Evolutionary conservation across 2,888 invertebrate species (phyloP).

Genomic region (Muschampia plurimacula): DNA sequence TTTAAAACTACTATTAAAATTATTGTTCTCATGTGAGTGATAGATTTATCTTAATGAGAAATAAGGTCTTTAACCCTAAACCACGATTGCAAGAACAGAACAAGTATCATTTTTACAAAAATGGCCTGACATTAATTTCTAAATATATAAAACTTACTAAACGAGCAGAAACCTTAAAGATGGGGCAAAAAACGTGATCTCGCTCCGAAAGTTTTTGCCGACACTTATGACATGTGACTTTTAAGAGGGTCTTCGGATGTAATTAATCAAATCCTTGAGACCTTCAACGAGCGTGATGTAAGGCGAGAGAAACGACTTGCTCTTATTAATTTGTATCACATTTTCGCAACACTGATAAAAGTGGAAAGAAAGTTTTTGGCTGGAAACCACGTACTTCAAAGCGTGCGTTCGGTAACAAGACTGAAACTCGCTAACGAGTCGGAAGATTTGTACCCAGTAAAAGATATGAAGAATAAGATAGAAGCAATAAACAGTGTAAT

Average conservation of each 20-base stretch:
- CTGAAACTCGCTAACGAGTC: background rate
- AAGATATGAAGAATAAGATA: constrained; percentile 16
- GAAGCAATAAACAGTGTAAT: too few species aligned
- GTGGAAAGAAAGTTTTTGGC: background rate
- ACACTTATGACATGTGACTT: constrained; percentile 69
- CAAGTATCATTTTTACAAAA: too few species aligned
- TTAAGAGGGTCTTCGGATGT: constrained; percentile 65
- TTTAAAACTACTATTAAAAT: too few species aligned
- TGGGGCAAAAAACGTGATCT: constrained; percentile 32
- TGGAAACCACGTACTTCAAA: background rate
- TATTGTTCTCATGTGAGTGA: too few species aligned
- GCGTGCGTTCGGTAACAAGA: background rate
- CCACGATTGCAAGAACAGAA: too few species aligned
- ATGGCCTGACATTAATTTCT: too few species aligned
- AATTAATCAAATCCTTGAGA: constrained; percentile 68
- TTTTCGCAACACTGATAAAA: constrained; percentile 5
- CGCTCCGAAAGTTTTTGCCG: constrained; percentile 61
- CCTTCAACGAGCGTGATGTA: constrained; percentile 32
- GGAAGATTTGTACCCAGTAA: background rate
- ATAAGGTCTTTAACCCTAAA: too few species aligned
- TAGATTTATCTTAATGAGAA: too few species aligned
- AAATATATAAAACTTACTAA: background rate
- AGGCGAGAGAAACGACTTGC: constrained; percentile 38
- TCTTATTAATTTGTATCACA: constrained; percentile 39
- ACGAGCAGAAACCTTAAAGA: constrained; percentile 1